Conservation (phyloP, 2,888 invertebrate genomes). For the Rhingia campestris region DNA sequence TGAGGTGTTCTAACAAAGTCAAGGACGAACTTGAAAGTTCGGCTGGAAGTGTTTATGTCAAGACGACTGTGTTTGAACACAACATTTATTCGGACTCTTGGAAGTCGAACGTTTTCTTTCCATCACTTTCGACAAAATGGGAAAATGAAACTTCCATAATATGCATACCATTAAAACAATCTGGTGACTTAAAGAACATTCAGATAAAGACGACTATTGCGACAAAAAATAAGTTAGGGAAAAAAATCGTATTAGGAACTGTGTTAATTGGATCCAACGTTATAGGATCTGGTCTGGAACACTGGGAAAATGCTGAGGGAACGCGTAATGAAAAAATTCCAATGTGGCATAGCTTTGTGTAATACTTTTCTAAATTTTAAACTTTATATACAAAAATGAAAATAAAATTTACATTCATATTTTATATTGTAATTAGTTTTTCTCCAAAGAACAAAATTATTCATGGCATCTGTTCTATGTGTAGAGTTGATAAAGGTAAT, state of each 20-base stretch:
- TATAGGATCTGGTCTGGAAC: slow-evolving; percentile 78
- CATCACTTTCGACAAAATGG: slow-evolving; percentile 90
- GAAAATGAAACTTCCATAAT: slow-evolving; percentile 83
- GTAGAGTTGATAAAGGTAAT: too few species aligned
- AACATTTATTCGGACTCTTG: slow-evolving; percentile 85
- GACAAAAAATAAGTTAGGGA: slow-evolving; percentile 82
- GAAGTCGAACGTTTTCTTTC: slow-evolving; percentile 89
- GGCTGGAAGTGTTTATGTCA: slow-evolving; percentile 87
- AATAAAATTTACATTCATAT: neutral
- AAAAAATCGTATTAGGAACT: slow-evolving; percentile 81
- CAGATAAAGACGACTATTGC: slow-evolving; percentile 80
- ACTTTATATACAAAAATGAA: slow-evolving; percentile 13
- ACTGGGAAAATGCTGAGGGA: slow-evolving; percentile 78
- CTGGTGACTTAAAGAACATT: slow-evolving; percentile 79
- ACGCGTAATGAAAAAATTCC: slow-evolving; percentile 79
- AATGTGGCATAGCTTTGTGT: slow-evolving; percentile 82
- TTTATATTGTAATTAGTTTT: too few species aligned
- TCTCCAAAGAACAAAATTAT: too few species aligned
- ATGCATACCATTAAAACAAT: slow-evolving; percentile 78
- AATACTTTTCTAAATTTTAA: slow-evolving; percentile 48
- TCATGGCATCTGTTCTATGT: too few species aligned
- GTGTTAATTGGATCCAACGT: slow-evolving; percentile 77
- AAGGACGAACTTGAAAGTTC: slow-evolving; percentile 82
- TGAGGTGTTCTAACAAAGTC: slow-evolving; percentile 82
- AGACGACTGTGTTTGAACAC: slow-evolving; percentile 89